Base-by-base conservation (phyloP, 1,140 invertebrate genomes). In the Penaeus japonicus region DNA sequence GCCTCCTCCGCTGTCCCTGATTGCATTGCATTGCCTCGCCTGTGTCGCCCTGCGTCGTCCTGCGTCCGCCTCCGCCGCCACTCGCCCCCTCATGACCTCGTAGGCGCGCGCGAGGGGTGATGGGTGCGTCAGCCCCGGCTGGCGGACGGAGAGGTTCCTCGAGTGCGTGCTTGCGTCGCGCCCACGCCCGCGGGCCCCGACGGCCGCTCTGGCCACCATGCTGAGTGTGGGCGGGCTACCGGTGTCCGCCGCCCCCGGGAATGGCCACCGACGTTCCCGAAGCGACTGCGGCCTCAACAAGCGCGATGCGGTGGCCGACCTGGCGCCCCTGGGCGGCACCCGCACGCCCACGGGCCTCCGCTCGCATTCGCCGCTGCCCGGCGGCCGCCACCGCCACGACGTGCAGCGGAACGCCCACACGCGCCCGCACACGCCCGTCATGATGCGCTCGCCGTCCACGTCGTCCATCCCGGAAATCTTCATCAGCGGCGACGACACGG, bases 391-490 rank as follows among this genome's bases (percentile, higher is more conserved):
- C 80, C 55, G 65, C 30, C 24, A 81, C n/a, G 55, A 53, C 59
- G 4, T 24, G 3, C 85, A 87, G 39, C 39, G 39, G 39, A 39
- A 39, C 55, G 30, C 86, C 70, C 79, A 75, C 79, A 75, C 86
- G 30, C 79, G 79, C 39, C 79, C 86, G 4, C 53, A 55, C 53
- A 83, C 86, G 24, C 86, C 86, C 65, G n/a, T 75, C 32, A 32
- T 88, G 59, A 30, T 75, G 62, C 79, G 80, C 5, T 83, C 86
- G 24, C 86, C 86, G 39, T 88, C 86, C 79, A 88, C 86, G 2
- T 88, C 86, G 10, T 88, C 86, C 65, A 88, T 88, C 22, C 86
- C 86, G 1, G 86, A 88, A 70, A 88, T 88, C 35, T 83, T 88
- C 30, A 88, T 88, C 53, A 88, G 86, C 47, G 80, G 86, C 24